Evolutionary conservation across 2,113 vertebrate species (phyloP), one percentile per base, ranked within the genome.

Genomic region (Hymenochirus boettgeri): DNA sequence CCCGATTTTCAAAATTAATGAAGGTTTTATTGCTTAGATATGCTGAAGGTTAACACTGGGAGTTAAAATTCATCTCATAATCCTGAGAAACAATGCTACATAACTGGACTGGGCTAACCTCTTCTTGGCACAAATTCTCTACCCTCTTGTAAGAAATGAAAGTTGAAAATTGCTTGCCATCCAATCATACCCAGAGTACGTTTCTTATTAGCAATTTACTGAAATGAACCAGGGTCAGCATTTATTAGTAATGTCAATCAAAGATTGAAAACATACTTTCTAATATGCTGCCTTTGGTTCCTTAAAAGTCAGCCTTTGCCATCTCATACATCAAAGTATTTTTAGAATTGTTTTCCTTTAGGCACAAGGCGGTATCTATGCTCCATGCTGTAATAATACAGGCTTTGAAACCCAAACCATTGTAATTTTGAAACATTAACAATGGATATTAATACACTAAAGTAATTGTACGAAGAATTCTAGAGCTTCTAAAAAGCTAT

Each of bases 11-110:
- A 51, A 50, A 67, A 67, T 67, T 66, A 59, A 66, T 66, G 64
- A 25, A 59, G 56, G 23, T 29, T 67, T 60, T 67, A 67, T 67
- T 42, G 57, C 56, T 22, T 12, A 58, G 57, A 60, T 45, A 37
- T 60, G 57, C n/a, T 67, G 56, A 67, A 67, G 65, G 65, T 67
- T 59, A 67, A 67, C 56, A 67, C 53, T 23, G 65, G 46, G 55
- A 66, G 23, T 26, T 51, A 27, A 66, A 66, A 58, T 51, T 12
- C 54, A 50, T 51, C 2, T 23, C 35, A 50, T 66, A 51, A 58
- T 58, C 64, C 45, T 29, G 27, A 42, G 64, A 58, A 66, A 66
- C 64, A 66, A 52, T 39, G 55, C 45, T 10, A 45, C 9, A 23
- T 25, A 47, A 21, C 26, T 46, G 7, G 19, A 55, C 46, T 51